Conservation (phyloP, 2,113 vertebrate genomes). For the Sander lucioperca region DNA sequence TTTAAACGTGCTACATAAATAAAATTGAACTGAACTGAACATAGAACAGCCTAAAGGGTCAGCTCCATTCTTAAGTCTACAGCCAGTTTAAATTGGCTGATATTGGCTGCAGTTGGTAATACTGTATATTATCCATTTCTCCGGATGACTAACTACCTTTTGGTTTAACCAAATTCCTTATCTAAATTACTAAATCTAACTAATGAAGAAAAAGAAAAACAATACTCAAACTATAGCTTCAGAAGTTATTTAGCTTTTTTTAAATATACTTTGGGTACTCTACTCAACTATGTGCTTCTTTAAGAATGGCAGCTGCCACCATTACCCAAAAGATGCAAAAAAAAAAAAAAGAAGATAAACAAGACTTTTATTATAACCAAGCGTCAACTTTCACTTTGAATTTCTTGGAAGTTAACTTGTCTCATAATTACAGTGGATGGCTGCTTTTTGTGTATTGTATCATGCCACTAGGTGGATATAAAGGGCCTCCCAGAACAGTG, state of each 20-base stretch:
- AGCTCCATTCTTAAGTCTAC: neutral
- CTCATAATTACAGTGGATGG: neutral
- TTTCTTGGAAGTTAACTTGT: neutral
- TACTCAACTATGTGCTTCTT: neutral
- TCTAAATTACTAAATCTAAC: neutral
- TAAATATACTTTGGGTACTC: neutral
- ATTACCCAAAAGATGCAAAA: neutral
- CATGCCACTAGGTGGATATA: slow-evolving; percentile 3
- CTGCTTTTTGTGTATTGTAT: neutral
- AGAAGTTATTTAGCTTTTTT: no score
- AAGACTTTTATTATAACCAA: neutral
- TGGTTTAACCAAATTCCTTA: neutral
- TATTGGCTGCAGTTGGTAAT: neutral
- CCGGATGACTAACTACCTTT: neutral
- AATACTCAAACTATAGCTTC: no score
- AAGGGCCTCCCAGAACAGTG: neutral
- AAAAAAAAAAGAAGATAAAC: neutral
- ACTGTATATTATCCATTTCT: neutral
- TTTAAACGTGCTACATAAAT: no score
- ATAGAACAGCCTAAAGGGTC: neutral
- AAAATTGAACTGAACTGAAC: no score
- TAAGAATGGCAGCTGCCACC: neutral
- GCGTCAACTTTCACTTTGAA: neutral
- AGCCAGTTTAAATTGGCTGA: neutral
- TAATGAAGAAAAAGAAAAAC: neutral